phyloP scores from a whole-genome alignment of 2,888 invertebrate genomes.

The Heliothis peltigera region DNA sequence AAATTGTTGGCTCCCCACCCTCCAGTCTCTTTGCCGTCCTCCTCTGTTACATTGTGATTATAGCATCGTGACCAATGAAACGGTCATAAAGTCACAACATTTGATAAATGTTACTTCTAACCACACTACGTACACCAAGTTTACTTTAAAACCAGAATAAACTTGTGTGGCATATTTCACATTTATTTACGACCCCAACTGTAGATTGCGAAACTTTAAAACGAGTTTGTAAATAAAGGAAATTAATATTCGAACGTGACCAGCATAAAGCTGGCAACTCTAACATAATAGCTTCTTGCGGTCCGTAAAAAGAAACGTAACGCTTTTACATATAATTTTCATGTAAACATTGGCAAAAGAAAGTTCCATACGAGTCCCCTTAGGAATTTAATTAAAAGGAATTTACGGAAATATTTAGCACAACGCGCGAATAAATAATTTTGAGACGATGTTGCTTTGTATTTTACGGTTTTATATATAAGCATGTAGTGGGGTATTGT shows the following conservation, averaged over 20 bases:
- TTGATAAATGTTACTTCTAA: constrained; percentile 34
- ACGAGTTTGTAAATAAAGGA: constrained; percentile 42
- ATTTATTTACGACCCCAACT: constrained; percentile 38
- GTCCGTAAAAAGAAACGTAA: constrained; percentile 22
- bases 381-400: constrained; percentile 53
- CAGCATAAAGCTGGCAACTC: constrained; percentile 8
- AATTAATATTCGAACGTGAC: constrained; percentile 50
- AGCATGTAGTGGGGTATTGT: constrained; percentile 20
- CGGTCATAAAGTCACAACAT: constrained; percentile 31
- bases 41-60: constrained; percentile 5
- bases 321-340: constrained; percentile 31
- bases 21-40: constrained; percentile 5
- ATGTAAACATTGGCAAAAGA: constrained; percentile 24
- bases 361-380: constrained; percentile 22
- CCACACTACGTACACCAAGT: constrained; percentile 17
- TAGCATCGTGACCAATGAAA: constrained; percentile 31
- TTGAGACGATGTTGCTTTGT: constrained; percentile 28
- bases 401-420: constrained; percentile 40
- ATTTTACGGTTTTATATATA: constrained; percentile 25
- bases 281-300: constrained; percentile 11
- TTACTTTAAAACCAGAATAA: constrained; percentile 34
- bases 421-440: constrained; percentile 42
- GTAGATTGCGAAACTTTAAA: constrained; percentile 35
- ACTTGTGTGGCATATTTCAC: constrained; percentile 36
- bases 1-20: constrained; percentile 12